These are phyloP conservation scores for Bothrops jararaca DNA, from an alignment of 2,113 vertebrate genomes.

Conservation along the genomic window DNA sequence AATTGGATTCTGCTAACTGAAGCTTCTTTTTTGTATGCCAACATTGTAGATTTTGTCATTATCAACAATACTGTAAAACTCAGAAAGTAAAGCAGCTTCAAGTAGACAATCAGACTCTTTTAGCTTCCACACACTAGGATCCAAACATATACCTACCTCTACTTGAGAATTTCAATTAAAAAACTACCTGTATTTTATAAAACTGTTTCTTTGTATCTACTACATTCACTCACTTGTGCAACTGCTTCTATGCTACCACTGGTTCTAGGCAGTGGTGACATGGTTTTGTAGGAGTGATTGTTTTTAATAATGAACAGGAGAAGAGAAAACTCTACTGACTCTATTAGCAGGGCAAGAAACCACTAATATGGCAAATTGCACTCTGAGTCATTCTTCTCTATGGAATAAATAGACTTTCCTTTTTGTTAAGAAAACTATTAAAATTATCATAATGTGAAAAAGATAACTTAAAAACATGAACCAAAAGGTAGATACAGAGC, in stretches of 20 bases:
- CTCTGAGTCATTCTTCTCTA: not conserved
- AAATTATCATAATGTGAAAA: not conserved
- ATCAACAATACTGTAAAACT: not conserved
- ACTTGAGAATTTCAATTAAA: not conserved
- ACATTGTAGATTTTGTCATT: not conserved
- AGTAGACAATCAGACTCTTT: not conserved
- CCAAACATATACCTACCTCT: not conserved
- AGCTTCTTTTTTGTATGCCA: not conserved
- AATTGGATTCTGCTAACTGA: not conserved
- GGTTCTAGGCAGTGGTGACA: constrained; percentile 15
- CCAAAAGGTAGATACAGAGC: not conserved
- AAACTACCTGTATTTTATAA: not conserved
- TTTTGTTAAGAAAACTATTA: not conserved
- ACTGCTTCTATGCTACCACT: not conserved
- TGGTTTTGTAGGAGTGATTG: constrained; percentile 16
- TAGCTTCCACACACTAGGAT: not conserved
- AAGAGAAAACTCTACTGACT: constrained; percentile 17
- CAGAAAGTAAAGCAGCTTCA: not conserved
- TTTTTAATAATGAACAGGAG: not conserved
- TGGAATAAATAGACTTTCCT: not conserved
- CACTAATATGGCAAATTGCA: not conserved
- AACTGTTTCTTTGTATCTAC: not conserved
- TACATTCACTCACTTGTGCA: not conserved
- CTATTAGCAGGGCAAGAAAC: not conserved
- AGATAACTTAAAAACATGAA: not conserved